phyloP scores from a whole-genome alignment of 23 tunicate genomes.

The Aplidium turbinatum region DNA sequence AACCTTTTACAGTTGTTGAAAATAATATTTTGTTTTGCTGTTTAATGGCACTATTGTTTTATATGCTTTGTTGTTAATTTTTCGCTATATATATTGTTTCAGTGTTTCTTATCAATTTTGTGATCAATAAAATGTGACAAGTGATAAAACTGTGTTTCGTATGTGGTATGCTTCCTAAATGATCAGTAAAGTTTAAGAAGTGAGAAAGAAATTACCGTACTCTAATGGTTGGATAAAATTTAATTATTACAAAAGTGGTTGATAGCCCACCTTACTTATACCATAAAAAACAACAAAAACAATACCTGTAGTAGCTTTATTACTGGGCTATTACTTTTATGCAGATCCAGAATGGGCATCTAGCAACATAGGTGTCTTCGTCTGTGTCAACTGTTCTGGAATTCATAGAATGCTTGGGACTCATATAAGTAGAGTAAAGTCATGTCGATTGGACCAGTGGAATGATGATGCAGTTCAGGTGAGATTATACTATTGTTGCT shows the following conservation, averaged over 20 bases:
- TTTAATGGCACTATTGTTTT: neutral
- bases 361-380: constrained; percentile 85
- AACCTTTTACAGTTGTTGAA: too few relatives aligned
- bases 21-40: neutral
- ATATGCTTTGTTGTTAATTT: neutral
- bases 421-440: constrained; percentile 85
- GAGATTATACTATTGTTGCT: neutral
- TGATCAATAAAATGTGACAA: neutral
- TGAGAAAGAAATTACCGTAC: too few relatives aligned
- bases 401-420: constrained; percentile 95
- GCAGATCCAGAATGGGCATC: constrained; percentile 98
- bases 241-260: too few relatives aligned
- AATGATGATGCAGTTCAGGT: constrained; percentile 86
- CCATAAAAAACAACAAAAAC: too few relatives aligned
- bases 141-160: too few relatives aligned
- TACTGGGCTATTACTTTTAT: neutral
- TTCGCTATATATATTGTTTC: neutral
- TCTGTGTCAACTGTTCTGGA: constrained; percentile 94
- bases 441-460: constrained; percentile 91
- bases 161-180: too few relatives aligned
- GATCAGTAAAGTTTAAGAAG: too few relatives aligned
- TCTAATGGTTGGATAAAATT: too few relatives aligned
- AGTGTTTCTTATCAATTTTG: neutral
- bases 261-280: too few relatives aligned
- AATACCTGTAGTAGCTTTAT: too few relatives aligned